Evolutionary conservation across 2,888 invertebrate genomes (phyloP).

Genomic region (Erebia ligea): DNA sequence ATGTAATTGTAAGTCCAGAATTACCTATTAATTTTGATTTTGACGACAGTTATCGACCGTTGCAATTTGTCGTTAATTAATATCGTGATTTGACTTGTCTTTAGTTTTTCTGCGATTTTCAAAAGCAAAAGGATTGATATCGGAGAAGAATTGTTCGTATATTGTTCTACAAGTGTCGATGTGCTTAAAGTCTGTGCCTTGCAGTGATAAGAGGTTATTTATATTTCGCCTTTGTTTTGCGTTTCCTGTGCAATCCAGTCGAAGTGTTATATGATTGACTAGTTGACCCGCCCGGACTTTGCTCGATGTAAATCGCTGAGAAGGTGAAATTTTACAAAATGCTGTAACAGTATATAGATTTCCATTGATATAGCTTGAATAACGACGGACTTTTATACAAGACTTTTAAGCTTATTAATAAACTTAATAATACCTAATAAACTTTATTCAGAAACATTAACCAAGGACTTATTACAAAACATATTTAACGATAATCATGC

Average conservation of each 20-base stretch:
- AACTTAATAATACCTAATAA: no score
- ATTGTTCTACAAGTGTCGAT: background rate
- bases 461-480: no score
- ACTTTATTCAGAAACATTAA: no score
- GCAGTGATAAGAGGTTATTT: constrained; percentile 16
- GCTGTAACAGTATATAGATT: no score
- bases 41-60: background rate
- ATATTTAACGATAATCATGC: no score
- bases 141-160: background rate
- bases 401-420: no score
- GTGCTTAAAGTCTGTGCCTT: background rate
- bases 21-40: background rate
- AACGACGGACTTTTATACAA: no score
- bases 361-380: no score
- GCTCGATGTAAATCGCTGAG: no score
- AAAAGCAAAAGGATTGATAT: background rate
- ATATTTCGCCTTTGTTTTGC: background rate
- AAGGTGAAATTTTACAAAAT: no score
- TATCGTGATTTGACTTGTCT: background rate
- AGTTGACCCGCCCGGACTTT: no score
- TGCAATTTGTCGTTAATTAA: background rate
- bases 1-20: constrained; percentile 55
- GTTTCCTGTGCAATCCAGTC: background rate
- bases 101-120: background rate
- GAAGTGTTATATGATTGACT: background rate